Percentiles rank a stretch among this genome's conserved stretches.
phyloP scores from a whole-genome alignment of 2,888 invertebrate genomes.

The Caenorhabditis angaria region DNA sequence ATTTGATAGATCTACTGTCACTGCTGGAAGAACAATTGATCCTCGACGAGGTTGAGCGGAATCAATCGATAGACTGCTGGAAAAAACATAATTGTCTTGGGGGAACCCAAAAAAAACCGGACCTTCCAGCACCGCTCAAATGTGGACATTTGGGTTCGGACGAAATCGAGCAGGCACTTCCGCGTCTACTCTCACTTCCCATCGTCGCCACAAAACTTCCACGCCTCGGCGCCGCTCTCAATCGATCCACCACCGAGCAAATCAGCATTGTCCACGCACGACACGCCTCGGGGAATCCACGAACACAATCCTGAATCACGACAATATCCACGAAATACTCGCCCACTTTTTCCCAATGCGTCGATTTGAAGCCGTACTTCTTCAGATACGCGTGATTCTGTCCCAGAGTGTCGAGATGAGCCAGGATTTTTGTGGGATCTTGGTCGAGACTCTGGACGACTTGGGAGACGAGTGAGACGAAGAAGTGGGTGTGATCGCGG shows the following conservation, averaged over 20 bases:
- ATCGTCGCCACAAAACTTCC: constrained; percentile 35
- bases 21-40: constrained; percentile 39
- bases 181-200: constrained; percentile 21
- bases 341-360: constrained; percentile 68
- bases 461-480: constrained; percentile 67
- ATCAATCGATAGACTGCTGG: constrained; percentile 13
- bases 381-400: constrained; percentile 62
- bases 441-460: constrained; percentile 61
- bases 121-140: constrained; percentile 22
- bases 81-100: constrained; percentile 13
- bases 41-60: constrained; percentile 23
- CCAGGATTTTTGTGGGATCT: constrained; percentile 62
- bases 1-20: constrained; percentile 32
- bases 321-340: constrained; percentile 67
- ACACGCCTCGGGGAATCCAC: constrained; percentile 67
- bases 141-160: constrained; percentile 24
- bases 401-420: constrained; percentile 66
- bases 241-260: constrained; percentile 65
- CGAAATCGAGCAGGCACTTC: constrained; percentile 21
- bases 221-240: constrained; percentile 59
- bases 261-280: constrained; percentile 66
- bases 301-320: constrained; percentile 68
- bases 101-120: constrained; percentile 14
- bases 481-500: constrained; percentile 69
- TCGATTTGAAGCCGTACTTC: constrained; percentile 62